These are phyloP conservation scores for Sesia bembeciformis DNA, from an alignment of 2,888 invertebrate species.

Conservation along the genomic window DNA sequence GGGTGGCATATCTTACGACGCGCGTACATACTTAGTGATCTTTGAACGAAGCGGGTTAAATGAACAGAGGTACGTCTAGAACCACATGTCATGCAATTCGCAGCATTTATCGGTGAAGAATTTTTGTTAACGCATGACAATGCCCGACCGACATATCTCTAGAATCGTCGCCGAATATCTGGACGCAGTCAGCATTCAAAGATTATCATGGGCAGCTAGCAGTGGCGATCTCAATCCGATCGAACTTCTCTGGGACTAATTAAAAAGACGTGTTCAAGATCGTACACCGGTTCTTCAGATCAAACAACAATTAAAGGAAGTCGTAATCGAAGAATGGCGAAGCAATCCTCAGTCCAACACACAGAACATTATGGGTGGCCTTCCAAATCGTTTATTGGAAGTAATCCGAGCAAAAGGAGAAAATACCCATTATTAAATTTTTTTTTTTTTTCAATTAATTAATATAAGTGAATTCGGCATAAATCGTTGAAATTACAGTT, in stretches of 20 bases:
- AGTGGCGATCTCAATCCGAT: not conserved
- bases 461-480: too few relatives aligned
- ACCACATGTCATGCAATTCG: not conserved
- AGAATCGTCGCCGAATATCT: not conserved
- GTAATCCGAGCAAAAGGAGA: not conserved
- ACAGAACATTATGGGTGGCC: not conserved
- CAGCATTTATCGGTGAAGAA: not conserved
- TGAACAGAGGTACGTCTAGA: not conserved
- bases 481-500: too few relatives aligned
- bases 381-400: not conserved
- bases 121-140: too few relatives aligned
- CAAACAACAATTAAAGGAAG: not conserved
- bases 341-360: not conserved
- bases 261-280: too few relatives aligned
- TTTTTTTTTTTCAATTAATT: not conserved
- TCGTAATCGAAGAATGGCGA: not conserved
- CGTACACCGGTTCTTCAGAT: too few relatives aligned
- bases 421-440: not conserved
- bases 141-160: too few relatives aligned
- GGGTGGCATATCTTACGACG: not conserved
- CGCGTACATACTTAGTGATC: not conserved
- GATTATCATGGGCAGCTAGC: not conserved
- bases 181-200: not conserved
- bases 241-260: not conserved
- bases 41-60: not conserved